A percentile compares a stretch with the other conserved stretches of the same genome.
Conservation (phyloP, 2,113 vertebrate genomes). For the Hyla sarda region DNA sequence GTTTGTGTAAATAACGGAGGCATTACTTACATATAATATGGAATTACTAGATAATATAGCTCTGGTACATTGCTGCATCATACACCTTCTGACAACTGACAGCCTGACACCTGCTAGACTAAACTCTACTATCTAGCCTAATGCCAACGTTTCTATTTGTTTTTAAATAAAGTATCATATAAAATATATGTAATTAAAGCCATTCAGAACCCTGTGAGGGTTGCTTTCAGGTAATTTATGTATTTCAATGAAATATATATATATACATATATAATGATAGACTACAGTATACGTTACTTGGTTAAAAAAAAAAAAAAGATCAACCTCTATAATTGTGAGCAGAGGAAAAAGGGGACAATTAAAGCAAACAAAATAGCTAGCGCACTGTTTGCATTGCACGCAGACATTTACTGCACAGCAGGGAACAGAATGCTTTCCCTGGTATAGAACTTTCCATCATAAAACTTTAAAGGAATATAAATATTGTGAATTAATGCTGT, state of each 20-base stretch:
- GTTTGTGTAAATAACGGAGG: too few relatives aligned
- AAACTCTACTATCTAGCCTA: too few relatives aligned
- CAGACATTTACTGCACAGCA: constrained; percentile 10
- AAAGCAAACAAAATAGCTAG: constrained; percentile 32
- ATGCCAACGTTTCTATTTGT: not conserved
- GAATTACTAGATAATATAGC: too few relatives aligned
- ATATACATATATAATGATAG: constrained; percentile 18
- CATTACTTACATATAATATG: too few relatives aligned
- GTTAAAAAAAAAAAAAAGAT: constrained; percentile 29
- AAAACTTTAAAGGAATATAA: constrained; percentile 53
- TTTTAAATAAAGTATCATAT: not conserved
- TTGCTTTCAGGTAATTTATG: not conserved
- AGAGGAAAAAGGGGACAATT: constrained; percentile 7
- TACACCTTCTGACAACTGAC: not conserved
- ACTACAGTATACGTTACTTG: not conserved
- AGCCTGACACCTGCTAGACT: not conserved
- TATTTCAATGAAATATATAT: not conserved
- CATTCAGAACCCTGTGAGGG: not conserved
- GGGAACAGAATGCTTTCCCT: constrained; percentile 50
- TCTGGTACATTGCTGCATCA: too few relatives aligned
- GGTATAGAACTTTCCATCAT: constrained; percentile 46
- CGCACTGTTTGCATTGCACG: constrained; percentile 2
- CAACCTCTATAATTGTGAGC: constrained; percentile 8
- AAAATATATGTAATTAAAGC: not conserved
- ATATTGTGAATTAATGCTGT: constrained; percentile 43